These are phyloP conservation scores for Mythimna vitellina DNA, from an alignment of 2,888 invertebrate species.

Conservation along the genomic window DNA sequence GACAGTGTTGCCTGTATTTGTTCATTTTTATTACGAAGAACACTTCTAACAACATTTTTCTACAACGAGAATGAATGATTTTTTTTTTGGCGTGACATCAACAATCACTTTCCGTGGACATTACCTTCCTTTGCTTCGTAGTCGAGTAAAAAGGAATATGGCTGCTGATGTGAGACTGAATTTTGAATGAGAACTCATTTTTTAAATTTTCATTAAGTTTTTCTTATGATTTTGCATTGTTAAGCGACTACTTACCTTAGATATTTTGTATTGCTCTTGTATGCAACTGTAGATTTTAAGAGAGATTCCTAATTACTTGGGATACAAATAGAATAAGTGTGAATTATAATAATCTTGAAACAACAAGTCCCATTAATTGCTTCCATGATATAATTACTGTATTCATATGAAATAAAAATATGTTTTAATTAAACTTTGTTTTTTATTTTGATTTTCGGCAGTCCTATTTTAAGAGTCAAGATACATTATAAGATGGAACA, in stretches of 20 bases:
- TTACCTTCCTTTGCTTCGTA: constrained; percentile 42
- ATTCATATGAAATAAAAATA: constrained; percentile 84
- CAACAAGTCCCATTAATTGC: constrained; percentile 84
- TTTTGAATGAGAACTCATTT: constrained; percentile 55
- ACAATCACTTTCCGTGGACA: constrained; percentile 70
- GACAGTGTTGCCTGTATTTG: constrained; percentile 54
- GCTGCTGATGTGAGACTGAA: constrained; percentile 80
- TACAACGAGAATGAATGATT: constrained; percentile 62
- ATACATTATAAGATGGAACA: not conserved
- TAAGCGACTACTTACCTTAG: constrained; percentile 41
- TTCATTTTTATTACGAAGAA: constrained; percentile 41
- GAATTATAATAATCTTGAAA: constrained; percentile 68
- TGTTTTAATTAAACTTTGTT: constrained; percentile 73
- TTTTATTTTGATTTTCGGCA: constrained; percentile 45
- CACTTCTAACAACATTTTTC: constrained; percentile 58
- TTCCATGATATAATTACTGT: constrained; percentile 83
- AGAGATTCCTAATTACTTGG: constrained; percentile 61
- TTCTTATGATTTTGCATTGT: constrained; percentile 61
- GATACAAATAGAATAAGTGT: constrained; percentile 59
- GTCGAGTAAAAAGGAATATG: constrained; percentile 70
- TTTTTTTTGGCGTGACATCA: constrained; percentile 75
- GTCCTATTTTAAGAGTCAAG: not conserved
- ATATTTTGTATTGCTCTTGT: constrained; percentile 65
- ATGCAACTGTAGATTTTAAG: constrained; percentile 65
- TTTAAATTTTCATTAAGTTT: constrained; percentile 56